A percentile compares a stretch with the other conserved stretches of the same genome.
Conservation (phyloP, 2,888 invertebrate species). For the Autographa gamma region DNA sequence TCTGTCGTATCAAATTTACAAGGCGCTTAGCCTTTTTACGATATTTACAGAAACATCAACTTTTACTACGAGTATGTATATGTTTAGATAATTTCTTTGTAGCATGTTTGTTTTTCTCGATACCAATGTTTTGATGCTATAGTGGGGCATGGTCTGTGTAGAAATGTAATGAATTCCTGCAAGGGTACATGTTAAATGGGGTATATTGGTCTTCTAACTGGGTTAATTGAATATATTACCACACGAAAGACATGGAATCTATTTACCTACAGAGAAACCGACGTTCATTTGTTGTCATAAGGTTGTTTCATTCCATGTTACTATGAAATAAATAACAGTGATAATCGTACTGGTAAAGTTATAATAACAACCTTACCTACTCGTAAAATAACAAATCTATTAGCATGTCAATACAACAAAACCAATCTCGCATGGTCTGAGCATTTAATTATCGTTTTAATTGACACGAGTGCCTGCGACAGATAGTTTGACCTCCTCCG, state of each 20-base stretch:
- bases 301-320: neutral
- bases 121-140: conserved; percentile 5
- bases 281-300: neutral
- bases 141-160: neutral
- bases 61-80: conserved; percentile 15
- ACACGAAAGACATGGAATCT: neutral
- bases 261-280: neutral
- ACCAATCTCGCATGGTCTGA: conserved; percentile 34
- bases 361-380: too few relatives aligned
- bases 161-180: neutral
- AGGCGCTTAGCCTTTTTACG: conserved; percentile 67
- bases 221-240: neutral
- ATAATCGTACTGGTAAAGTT: too few relatives aligned
- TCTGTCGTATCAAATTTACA: conserved; percentile 63
- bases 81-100: neutral
- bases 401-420: neutral
- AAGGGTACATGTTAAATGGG: neutral
- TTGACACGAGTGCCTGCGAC: conserved; percentile 38
- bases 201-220: neutral
- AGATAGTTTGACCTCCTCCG: conserved; percentile 20
- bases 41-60: conserved; percentile 54
- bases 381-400: neutral
- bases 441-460: conserved; percentile 47
- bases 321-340: too few relatives aligned
- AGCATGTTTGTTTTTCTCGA: conserved; percentile 5